Base-by-base conservation (phyloP, 2,113 vertebrate species). In the Sprattus sprattus region DNA sequence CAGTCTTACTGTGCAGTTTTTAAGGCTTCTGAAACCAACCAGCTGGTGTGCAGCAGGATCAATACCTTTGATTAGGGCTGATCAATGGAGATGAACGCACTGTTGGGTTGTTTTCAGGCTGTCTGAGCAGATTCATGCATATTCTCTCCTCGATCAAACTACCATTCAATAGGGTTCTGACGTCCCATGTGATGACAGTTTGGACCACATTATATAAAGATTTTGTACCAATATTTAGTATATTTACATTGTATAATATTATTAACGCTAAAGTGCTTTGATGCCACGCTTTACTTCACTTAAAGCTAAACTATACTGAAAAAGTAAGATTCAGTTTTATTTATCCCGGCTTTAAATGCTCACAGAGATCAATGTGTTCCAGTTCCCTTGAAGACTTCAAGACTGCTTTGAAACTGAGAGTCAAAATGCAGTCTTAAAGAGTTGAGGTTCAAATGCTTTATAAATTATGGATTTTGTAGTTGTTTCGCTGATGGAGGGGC, bases 61-160 rank as follows among this genome's bases (percentile, higher is more conserved):
- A 78, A 78, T 78, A 32, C 13, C 71, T 78, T 78, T 78, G 71
- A 78, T 78, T 78, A 78, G 13, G 71, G 32, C 71, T 78, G 71
- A 78, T 78, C 71, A 78, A 78, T 78, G 25, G 15, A 78, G 71
- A 78, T 39, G 67, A 16, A 75, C 25, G 10, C 32, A 78, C 71
- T 39, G 71, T 32, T 78, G 32, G 28, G 71, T 32, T 39, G 67
- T 78, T 78, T 2, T 13, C n/a, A 32, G 54, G 64, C 64, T 78
- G 71, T 78, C 71, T 28, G n/a, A 67, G 64, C 28, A 67, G 25
- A 67, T 67, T 25, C n/a, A 78, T 78, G 71, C 10, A 78, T 32
- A 16, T 78, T 10, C 71, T 78, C 28, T 32, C 71, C 71, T 78
- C 44, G 13, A 39, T 39, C 32, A 78, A 28, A 39, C 20, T n/a